Conservation (phyloP, 2,113 vertebrate species). For the Scalopus aquaticus region DNA sequence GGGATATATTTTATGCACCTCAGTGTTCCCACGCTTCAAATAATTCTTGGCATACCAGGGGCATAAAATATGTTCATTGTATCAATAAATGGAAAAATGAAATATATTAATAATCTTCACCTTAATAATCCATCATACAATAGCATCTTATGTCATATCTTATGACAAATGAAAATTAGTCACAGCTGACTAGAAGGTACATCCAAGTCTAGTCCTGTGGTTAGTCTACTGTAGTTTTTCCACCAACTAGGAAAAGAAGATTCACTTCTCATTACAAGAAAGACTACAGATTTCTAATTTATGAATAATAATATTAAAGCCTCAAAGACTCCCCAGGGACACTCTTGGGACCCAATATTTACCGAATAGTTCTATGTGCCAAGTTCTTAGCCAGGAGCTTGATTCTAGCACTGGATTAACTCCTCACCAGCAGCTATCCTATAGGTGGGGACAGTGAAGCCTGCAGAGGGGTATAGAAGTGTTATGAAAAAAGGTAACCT, state of each 20-base stretch:
- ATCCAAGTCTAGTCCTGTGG: background rate
- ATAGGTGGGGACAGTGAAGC: background rate
- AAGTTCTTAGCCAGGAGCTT: background rate
- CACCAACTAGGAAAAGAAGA: background rate
- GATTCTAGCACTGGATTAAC: background rate
- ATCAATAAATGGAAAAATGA: background rate
- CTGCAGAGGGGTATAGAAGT: background rate
- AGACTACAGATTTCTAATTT: background rate
- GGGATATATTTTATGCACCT: background rate
- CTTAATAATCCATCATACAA: background rate
- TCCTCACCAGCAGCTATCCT: background rate
- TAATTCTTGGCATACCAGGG: background rate
- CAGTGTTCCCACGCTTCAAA: background rate
- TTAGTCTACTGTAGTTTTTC: background rate
- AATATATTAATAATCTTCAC: background rate
- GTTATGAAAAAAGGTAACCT: background rate
- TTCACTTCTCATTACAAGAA: slow-evolving; percentile 6
- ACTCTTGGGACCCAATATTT: background rate
- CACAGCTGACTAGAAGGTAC: background rate
- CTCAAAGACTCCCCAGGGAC: background rate
- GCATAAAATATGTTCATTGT: slow-evolving; percentile 27
- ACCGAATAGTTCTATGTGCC: background rate
- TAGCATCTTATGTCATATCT: background rate
- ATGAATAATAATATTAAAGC: background rate
- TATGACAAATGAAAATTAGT: slow-evolving; percentile 2